These are phyloP conservation scores for Siniperca knerii DNA, from an alignment of 2,113 vertebrate species.

Conservation along the genomic window DNA sequence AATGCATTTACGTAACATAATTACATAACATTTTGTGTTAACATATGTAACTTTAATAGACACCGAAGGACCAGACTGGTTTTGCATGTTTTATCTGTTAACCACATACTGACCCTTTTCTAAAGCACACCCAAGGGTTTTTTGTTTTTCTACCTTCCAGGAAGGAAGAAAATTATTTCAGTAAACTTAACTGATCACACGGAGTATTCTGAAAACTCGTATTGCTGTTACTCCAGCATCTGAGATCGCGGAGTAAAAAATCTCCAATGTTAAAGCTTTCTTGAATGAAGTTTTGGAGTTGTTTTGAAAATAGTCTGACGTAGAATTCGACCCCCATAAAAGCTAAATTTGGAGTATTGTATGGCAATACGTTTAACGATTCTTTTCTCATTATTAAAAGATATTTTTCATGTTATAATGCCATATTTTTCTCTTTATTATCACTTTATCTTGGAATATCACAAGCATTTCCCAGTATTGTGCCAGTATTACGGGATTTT, in stretches of 20 bases:
- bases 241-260: neutral
- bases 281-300: neutral
- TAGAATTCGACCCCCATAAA: too few relatives aligned
- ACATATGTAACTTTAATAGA: neutral
- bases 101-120: neutral
- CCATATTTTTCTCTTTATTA: too few relatives aligned
- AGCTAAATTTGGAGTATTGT: too few relatives aligned
- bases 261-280: neutral
- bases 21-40: constrained; percentile 2
- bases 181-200: too few relatives aligned
- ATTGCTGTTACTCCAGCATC: neutral
- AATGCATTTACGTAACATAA: constrained; percentile 7
- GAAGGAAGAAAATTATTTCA: neutral
- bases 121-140: neutral
- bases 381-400: too few relatives aligned
- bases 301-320: too few relatives aligned
- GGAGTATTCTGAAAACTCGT: neutral
- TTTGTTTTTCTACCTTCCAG: neutral
- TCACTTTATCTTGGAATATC: too few relatives aligned
- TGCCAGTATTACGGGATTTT: too few relatives aligned
- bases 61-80: neutral
- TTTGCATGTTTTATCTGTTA: neutral
- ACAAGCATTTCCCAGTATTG: too few relatives aligned
- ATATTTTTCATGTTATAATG: too few relatives aligned
- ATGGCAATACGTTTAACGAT: too few relatives aligned